Base-by-base conservation (phyloP, 2,888 invertebrate genomes). In the Noctua fimbriata region DNA sequence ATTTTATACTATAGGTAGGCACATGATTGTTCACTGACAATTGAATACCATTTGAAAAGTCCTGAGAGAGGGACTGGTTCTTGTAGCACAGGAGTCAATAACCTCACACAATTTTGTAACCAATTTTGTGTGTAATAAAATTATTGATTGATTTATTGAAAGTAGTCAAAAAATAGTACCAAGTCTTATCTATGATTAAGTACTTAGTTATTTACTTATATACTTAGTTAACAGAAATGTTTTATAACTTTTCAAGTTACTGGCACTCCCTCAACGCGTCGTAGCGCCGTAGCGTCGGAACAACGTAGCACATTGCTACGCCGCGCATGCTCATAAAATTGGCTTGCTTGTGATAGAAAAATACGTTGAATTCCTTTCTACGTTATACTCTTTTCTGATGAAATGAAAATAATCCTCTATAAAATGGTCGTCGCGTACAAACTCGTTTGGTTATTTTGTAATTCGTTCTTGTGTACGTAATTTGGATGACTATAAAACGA, bases 221-320 rank as follows among this genome's bases (percentile, higher is more conserved):
- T 3, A 49, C 14, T 6, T 49, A 47, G 5, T 32, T 21, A 28
- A 21, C 18, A 36, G 24, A 55, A 24, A 32, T 36, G 7, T 55
- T 12, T n/a, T 47, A 58, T 47, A 24, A 67, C 18, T 79, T 67
- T 47, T 28, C 4, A 60, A 60, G n/a, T 41, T 41, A 49, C 49
- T 69, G 58, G 21, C 75, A 75, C 67, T 60, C 76, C 82, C 52
- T 75, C 76, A 75, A 82, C 67, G 58, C 74, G 41, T 36, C 72
- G 79, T 79, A 78, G 66, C 77, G 18, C n/a, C 14, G 58, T 69
- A 79, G 67, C 81, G 32, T 24, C 65, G 79, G 69, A 67, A 60
- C 78, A 49, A 24, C 82, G 65, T 81, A 69, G 69, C 67, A 82
- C 60, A 60, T 60, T 82, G 76, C 82, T 80, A 80, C 80, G 36